Evolutionary conservation across 2,797 vertebrate species (phyloP).

Genomic region (Enteromius mattozi): DNA sequence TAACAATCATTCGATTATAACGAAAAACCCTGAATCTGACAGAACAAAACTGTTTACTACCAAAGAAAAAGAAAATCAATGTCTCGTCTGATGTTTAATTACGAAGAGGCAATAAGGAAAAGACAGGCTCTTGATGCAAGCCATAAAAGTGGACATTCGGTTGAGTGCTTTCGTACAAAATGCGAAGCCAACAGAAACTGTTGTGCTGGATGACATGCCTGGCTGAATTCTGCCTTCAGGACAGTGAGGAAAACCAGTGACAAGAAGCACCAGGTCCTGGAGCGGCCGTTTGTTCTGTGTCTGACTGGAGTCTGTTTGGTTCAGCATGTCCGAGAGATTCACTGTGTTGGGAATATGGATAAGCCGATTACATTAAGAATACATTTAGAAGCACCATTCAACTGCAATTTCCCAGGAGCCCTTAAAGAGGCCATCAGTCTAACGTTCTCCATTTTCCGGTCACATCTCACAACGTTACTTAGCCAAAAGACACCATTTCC

Average conservation of each 20-base stretch:
- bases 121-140: conserved; percentile 1
- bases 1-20: background rate
- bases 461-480: conserved; percentile 4
- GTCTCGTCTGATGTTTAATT: background rate
- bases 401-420: conserved; percentile 63
- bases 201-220: conserved; percentile 10
- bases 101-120: background rate
- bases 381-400: conserved; percentile 76
- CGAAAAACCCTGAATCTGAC: background rate
- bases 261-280: background rate
- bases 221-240: conserved; percentile 31
- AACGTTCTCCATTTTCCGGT: conserved; percentile 33
- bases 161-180: conserved; percentile 42
- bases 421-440: conserved; percentile 57
- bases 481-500: background rate
- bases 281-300: conserved; percentile 36
- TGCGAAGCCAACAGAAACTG: conserved; percentile 25
- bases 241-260: conserved; percentile 8
- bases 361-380: conserved; percentile 78
- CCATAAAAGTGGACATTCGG: background rate
- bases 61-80: background rate
- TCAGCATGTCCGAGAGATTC: conserved; percentile 28
- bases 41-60: background rate
- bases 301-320: conserved; percentile 56
- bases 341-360: conserved; percentile 71